Conservation (phyloP, 2,797 vertebrate species). For the Ptychadena robeensis region DNA sequence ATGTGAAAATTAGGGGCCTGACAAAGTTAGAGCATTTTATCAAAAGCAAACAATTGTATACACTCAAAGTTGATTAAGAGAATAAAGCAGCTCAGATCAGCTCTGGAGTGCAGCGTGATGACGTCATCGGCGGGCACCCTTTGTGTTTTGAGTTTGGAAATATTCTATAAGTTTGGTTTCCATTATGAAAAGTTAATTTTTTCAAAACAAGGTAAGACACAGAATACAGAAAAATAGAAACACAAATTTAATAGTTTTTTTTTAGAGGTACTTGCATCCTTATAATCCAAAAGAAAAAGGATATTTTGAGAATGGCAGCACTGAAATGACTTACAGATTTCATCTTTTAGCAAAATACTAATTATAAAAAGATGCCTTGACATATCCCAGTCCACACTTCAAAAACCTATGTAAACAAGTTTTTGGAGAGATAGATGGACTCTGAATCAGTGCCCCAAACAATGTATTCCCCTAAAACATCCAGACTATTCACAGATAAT, state of each 20-base stretch:
- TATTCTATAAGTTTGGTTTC: background rate
- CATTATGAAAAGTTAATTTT: background rate
- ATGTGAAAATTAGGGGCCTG: too few relatives aligned
- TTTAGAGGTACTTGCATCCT: background rate
- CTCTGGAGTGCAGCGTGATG: too few relatives aligned
- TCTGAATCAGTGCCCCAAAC: constrained; percentile 95
- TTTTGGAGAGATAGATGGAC: constrained; percentile 91
- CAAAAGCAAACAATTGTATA: too few relatives aligned
- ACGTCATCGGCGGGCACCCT: too few relatives aligned
- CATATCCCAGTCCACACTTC: background rate
- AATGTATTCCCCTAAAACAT: constrained; percentile 90
- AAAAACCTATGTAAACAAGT: constrained; percentile 69
- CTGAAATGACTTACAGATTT: background rate
- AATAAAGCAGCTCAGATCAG: too few relatives aligned
- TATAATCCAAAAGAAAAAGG: background rate
- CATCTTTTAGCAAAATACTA: background rate
- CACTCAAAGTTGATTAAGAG: background rate
- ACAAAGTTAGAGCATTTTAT: too few relatives aligned
- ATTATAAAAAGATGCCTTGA: background rate
- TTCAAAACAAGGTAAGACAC: too few relatives aligned
- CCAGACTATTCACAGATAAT: constrained; percentile 92
- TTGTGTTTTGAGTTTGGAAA: background rate
- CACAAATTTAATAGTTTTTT: background rate
- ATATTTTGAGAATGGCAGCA: background rate
- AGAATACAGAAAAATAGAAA: background rate